Conservation (phyloP, 2,113 vertebrate genomes). For the Mus pahari region DNA sequence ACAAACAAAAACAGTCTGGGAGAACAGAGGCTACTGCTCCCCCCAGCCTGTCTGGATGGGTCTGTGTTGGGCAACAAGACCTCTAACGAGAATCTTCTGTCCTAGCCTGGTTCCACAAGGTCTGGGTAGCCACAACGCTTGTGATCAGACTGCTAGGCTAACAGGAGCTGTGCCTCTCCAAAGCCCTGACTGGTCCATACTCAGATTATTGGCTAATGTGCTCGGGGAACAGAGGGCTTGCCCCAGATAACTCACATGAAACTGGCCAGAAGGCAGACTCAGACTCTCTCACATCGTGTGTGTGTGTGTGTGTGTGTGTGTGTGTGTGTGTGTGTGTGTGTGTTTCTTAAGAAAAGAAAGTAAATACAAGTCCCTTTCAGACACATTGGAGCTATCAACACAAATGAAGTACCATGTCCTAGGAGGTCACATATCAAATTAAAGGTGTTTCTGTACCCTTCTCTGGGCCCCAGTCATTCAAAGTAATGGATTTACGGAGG, state of each 20-base stretch:
- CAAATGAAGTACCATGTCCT: constrained; percentile 81
- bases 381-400: constrained; percentile 79
- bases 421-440: constrained; percentile 79
- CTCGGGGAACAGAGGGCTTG: constrained; percentile 73
- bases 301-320: background rate
- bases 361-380: constrained; percentile 81
- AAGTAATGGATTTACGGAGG: constrained; percentile 76
- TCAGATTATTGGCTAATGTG: constrained; percentile 64
- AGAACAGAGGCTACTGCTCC: no score
- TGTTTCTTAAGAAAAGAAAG: constrained; percentile 23
- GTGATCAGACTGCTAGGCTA: constrained; percentile 63
- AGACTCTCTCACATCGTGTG: background rate
- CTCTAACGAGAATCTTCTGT: background rate
- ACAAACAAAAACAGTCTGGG: background rate
- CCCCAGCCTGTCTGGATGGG: constrained; percentile 56
- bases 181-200: constrained; percentile 74
- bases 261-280: constrained; percentile 11
- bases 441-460: constrained; percentile 78
- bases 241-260: constrained; percentile 78
- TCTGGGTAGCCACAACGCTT: background rate
- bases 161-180: constrained; percentile 75
- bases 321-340: background rate
- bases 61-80: background rate
- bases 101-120: background rate
- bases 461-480: constrained; percentile 78